Percentiles rank a stretch among this genome's conserved stretches.
Conservation (phyloP, 2,888 invertebrate species). For the Pycnomerus fuliginosus region DNA sequence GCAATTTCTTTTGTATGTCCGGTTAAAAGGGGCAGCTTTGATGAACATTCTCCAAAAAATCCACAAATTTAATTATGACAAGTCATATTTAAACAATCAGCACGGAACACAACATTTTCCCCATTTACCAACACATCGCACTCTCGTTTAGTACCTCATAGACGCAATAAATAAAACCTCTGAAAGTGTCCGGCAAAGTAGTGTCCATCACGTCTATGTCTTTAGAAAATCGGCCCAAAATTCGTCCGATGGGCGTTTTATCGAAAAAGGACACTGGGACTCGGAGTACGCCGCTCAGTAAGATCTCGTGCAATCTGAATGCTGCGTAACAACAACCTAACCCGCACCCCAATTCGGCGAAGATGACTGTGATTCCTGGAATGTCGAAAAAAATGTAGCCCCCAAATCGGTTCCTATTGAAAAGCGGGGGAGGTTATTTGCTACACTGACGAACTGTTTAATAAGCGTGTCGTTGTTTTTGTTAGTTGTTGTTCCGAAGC, state of each 20-base stretch:
- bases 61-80: background rate
- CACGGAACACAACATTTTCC: background rate
- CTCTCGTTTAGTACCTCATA: conserved; percentile 63
- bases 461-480: too few relatives aligned
- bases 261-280: conserved; percentile 77
- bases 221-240: conserved; percentile 74
- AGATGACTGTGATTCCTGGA: conserved; percentile 57
- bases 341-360: conserved; percentile 57
- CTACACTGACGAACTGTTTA: too few relatives aligned
- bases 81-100: background rate
- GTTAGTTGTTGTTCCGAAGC: too few relatives aligned
- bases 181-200: conserved; percentile 64
- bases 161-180: conserved; percentile 68
- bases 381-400: too few relatives aligned
- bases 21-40: background rate
- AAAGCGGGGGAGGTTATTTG: too few relatives aligned
- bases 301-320: conserved; percentile 57
- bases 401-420: too few relatives aligned
- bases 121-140: background rate
- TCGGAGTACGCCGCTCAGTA: conserved; percentile 64
- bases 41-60: background rate
- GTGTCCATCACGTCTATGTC: conserved; percentile 74
- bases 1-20: background rate
- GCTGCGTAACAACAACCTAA: conserved; percentile 67
- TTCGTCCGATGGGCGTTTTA: conserved; percentile 73